Base-by-base conservation (phyloP, 2,797 vertebrate species). In the Crocodylus rhombifer region DNA sequence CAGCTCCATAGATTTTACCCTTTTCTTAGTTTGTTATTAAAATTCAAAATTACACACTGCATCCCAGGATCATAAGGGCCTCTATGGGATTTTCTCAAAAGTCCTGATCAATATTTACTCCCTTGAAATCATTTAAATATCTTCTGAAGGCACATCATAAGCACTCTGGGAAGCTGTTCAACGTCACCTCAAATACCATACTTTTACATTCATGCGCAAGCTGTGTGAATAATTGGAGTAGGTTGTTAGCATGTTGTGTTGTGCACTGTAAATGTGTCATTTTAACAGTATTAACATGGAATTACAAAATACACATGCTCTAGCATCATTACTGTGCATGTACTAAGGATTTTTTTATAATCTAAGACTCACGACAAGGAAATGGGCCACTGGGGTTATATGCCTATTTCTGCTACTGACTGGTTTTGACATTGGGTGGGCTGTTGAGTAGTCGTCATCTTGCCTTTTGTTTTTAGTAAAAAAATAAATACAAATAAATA, bases 401-500 rank as follows among this genome's bases (percentile, higher is more conserved):
- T 16, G 30, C 55, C 58, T 58, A 7, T 73, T 65, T 93, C 5
- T 33, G 23, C 51, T 65, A 56, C 20, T 10, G 17, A 12, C 79
- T 75, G 65, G 64, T 12, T 80, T 87, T 80, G 16, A 63, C 69
- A 20, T 85, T 61, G 26, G 0, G 3, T 58, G 55, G 69, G 28
- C 65, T 28, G 3, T 36, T 9, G 33, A 51, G 77, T 60, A 10
- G 21, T 83, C 90, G 21, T 83, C 90, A 56, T 36, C 28, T 51
- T 78, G 42, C 57, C 7, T 0, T 84, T 91, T 80, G 61, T 17
- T 57, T 57, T 80, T 64, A 67, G 36, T 57, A 26, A 15, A 30
- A 33, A 77, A 86, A 42, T 30, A 89, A 88, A 74, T 77, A 73
- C 60, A 67, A 91, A 57, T 69, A 67, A 86, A 82, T 81, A 62